These are phyloP conservation scores for Menura novaehollandiae DNA, from an alignment of 2,113 vertebrate genomes.

Conservation along the genomic window DNA sequence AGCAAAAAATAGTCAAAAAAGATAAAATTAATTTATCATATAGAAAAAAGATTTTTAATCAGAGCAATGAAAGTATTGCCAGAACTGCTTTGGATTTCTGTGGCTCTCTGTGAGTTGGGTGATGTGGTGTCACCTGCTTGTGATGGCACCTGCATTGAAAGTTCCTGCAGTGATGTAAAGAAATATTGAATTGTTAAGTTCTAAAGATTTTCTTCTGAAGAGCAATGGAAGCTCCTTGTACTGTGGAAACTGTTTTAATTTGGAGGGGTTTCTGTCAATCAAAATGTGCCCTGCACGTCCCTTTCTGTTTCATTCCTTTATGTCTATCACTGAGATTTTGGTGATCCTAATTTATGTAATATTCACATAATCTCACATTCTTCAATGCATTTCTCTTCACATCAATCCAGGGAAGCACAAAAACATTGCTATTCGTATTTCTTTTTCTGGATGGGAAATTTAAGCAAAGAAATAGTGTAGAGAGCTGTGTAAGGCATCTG, in stretches of 20 bases:
- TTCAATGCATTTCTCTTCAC: background rate
- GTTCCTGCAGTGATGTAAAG: background rate
- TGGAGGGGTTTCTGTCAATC: background rate
- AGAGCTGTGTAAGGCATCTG: background rate
- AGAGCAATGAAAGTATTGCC: background rate
- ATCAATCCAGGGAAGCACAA: background rate
- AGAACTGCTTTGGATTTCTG: background rate
- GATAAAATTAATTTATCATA: background rate
- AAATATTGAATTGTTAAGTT: background rate
- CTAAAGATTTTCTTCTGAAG: background rate
- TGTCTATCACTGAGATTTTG: background rate
- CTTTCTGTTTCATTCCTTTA: background rate
- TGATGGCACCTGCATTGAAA: background rate
- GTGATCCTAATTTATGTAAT: background rate
- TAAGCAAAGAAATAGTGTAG: background rate
- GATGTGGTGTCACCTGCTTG: background rate
- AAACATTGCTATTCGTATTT: background rate
- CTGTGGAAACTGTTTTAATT: background rate
- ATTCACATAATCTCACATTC: background rate
- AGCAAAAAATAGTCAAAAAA: background rate
- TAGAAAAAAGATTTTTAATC: background rate
- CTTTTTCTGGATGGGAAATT: background rate
- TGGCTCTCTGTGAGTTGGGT: background rate
- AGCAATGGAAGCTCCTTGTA: background rate
- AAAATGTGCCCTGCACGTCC: background rate